Base-by-base conservation (phyloP, 2,888 invertebrate species). In the Epinotia nisella region DNA sequence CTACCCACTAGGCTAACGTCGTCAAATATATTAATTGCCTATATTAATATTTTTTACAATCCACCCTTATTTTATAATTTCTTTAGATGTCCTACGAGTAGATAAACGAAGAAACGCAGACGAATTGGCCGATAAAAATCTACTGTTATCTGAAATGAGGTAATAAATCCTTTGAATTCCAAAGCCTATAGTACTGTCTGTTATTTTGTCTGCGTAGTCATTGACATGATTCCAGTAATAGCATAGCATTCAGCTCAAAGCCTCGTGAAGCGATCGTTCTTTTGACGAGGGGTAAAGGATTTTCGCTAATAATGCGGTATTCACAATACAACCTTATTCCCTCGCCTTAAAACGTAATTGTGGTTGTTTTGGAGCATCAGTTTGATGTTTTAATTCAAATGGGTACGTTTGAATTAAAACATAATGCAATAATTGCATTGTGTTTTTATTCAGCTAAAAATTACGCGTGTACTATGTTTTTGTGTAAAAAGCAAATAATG, bases 141-240 rank as follows among this genome's bases (percentile, higher is more conserved):
- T n/a, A n/a, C n/a, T n/a, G n/a, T n/a, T n/a, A n/a, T n/a, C n/a
- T n/a, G n/a, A n/a, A n/a, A n/a, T n/a, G n/a, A n/a, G n/a, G n/a
- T n/a, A 41, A 41, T 13, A 41, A 41, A 41, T 41, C 41, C 41
- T 41, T 41, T 11, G 0, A 13, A 13, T n/a, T 49, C n/a, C 13
- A 49, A 49, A n/a, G 53, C 19, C n/a, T n/a, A n/a, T n/a, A n/a
- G 2, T 17, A n/a, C 9, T 19, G 41, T 72, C 41, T 24, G 11
- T 45, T 35, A 4, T 7, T 21, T 61, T 17, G 1, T 72, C 67
- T 72, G 55, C n/a, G 49, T 15, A 39, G 10, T 35, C 72, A 62
- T 72, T 62, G 72, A 62, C 62, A 72, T 58, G 61, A 49, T 68
- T 72, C 39, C 17, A 19, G 56, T 67, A 71, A 62, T 24, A 51